Conservation (phyloP, 2,888 invertebrate species). For the Oxystoma pomonae region DNA sequence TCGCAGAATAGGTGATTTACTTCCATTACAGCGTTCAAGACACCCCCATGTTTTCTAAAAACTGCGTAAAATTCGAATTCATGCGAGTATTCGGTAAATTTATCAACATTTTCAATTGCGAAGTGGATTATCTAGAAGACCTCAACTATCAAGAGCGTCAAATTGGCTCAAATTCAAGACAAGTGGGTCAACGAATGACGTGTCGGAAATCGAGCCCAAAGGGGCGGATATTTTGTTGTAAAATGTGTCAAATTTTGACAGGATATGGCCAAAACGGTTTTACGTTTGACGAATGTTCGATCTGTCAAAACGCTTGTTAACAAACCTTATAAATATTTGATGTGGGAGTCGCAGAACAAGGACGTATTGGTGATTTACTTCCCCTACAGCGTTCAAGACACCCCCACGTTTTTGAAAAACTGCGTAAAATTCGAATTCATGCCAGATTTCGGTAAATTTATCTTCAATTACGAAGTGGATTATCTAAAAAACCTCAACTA, state of each 20-base stretch:
- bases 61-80: slow-evolving; percentile 25
- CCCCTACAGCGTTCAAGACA: slow-evolving; percentile 28
- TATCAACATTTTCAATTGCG: slow-evolving; percentile 26
- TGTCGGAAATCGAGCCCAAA: slow-evolving; percentile 23
- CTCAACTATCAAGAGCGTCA: slow-evolving; percentile 24
- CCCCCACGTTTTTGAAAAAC: slow-evolving; percentile 26
- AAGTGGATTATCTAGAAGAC: slow-evolving; percentile 17
- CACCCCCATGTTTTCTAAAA: slow-evolving; percentile 25
- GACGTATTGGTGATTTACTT: slow-evolving; percentile 26
- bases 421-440: slow-evolving; percentile 27
- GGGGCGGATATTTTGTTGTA: slow-evolving; percentile 25
- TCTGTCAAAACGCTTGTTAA: too few species aligned
- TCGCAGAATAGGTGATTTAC: slow-evolving; percentile 21
- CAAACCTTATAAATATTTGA: too few species aligned
- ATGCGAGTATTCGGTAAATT: slow-evolving; percentile 31
- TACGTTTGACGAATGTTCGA: too few species aligned
- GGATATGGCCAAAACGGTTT: too few species aligned
- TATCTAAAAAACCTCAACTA: slow-evolving; percentile 18
- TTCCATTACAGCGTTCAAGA: slow-evolving; percentile 30
- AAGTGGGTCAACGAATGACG: slow-evolving; percentile 24
- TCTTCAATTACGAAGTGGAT: slow-evolving; percentile 24
- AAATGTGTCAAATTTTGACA: too few species aligned
- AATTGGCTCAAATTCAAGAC: slow-evolving; percentile 27
- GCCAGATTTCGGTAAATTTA: slow-evolving; percentile 29
- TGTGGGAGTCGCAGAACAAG: too few species aligned